Conservation (phyloP, 1,140 invertebrate genomes). For the Acromyrmex echinatior region DNA sequence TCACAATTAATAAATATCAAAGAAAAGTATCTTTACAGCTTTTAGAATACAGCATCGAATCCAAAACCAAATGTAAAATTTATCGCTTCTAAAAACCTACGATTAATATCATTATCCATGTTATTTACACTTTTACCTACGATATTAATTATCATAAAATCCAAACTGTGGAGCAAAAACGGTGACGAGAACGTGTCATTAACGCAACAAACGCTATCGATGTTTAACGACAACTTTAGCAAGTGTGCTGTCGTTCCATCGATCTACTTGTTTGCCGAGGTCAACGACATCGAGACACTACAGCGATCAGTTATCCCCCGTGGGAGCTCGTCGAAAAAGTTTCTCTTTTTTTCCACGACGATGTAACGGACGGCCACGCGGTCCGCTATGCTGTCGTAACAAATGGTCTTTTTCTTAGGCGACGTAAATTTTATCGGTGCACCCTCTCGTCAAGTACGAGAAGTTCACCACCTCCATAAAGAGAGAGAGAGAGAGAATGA, state of each 20-base stretch:
- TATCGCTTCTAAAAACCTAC: background rate
- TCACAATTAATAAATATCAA: no score
- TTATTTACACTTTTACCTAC: background rate
- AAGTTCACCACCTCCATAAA: background rate
- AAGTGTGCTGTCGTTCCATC: conserved; percentile 56
- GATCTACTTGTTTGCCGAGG: conserved; percentile 63
- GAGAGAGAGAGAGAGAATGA: background rate
- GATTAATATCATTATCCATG: conserved; percentile 7
- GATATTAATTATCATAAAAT: background rate
- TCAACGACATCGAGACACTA: conserved; percentile 58
- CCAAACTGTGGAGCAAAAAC: background rate
- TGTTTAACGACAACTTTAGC: conserved; percentile 63
- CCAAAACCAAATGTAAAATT: background rate
- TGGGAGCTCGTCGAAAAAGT: conserved; percentile 57
- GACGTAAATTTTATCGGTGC: conserved; percentile 57
- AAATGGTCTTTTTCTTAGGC: conserved; percentile 62
- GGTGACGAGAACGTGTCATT: conserved; percentile 36
- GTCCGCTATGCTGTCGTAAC: conserved; percentile 55
- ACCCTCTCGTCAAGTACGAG: background rate
- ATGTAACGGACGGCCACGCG: conserved; percentile 40
- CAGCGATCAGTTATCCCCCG: conserved; percentile 62
- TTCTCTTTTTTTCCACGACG: conserved; percentile 57
- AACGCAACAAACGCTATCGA: conserved; percentile 55
- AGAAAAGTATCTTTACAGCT: background rate
- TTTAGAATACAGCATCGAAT: background rate